Conservation (phyloP, 2,113 vertebrate species). For the Recurvirostra avosetta region DNA sequence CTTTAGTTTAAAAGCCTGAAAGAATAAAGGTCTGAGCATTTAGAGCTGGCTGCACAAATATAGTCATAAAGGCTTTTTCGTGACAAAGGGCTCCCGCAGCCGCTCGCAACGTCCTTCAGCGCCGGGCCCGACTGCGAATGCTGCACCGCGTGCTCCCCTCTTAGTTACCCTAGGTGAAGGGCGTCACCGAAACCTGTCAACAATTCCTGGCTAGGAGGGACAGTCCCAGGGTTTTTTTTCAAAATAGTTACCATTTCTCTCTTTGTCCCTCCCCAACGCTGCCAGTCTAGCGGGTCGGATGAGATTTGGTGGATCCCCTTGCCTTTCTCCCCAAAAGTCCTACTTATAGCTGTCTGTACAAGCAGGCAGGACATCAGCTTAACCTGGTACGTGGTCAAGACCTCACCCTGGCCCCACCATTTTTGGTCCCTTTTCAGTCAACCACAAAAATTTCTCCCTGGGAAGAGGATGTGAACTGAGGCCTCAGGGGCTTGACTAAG, state of each 20-base stretch:
- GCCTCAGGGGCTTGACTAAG: background rate
- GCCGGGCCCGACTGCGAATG: fast-evolving
- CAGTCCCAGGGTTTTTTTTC: background rate
- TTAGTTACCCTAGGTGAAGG: slow-evolving; percentile 11
- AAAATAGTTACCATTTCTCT: background rate
- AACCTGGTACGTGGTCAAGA: fast-evolving
- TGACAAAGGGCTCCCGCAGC: background rate
- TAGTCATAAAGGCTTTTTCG: slow-evolving; percentile 43
- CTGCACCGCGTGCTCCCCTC: background rate
- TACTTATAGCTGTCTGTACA: background rate
- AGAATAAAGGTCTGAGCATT: slow-evolving; percentile 37
- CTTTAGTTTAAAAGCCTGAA: slow-evolving; percentile 71
- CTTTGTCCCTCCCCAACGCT: background rate
- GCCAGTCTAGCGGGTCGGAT: fast-evolving
- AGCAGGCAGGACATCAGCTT: background rate
- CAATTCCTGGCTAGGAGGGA: slow-evolving; percentile 3
- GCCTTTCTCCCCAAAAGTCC: background rate
- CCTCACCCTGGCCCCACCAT: background rate
- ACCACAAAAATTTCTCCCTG: background rate
- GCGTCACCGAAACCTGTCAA: background rate
- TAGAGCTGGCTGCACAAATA: slow-evolving; percentile 42
- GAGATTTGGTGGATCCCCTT: background rate
- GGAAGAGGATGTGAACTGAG: background rate
- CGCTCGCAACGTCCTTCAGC: background rate
- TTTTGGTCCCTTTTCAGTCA: background rate